A percentile compares a stretch with the other conserved stretches of the same genome.
These are phyloP conservation scores for Lerista edwardsae DNA, from an alignment of 2,797 vertebrate genomes.

Conservation along the genomic window DNA sequence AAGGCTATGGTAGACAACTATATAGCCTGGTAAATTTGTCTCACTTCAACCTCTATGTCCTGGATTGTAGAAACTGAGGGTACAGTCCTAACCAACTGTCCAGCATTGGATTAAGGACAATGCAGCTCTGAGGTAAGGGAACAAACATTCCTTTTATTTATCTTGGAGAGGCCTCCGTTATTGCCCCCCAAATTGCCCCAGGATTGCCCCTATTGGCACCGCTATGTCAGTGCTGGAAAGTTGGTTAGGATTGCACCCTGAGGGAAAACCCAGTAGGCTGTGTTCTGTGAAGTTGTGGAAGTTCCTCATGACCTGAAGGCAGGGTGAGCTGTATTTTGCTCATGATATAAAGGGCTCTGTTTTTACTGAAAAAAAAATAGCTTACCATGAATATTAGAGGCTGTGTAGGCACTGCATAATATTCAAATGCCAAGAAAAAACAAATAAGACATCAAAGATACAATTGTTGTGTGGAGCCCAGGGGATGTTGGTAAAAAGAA, in stretches of 20 bases:
- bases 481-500: slow-evolving; percentile 8
- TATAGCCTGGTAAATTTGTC: neutral
- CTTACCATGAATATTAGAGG: neutral
- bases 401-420: neutral
- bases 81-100: too few species aligned
- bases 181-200: too few species aligned
- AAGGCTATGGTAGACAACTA: too few species aligned
- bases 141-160: too few species aligned
- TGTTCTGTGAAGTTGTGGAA: neutral
- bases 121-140: too few species aligned
- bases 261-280: neutral
- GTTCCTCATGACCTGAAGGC: neutral
- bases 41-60: neutral
- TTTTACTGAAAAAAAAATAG: neutral
- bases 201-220: too few species aligned
- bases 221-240: too few species aligned
- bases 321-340: neutral
- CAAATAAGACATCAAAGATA: slow-evolving; percentile 20
- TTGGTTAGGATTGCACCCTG: too few species aligned
- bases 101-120: too few species aligned
- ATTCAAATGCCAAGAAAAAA: slow-evolving; percentile 6
- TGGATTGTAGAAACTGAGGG: neutral
- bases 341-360: neutral
- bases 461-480: slow-evolving; percentile 9
- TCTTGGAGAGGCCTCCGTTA: too few species aligned